Conservation (phyloP, 2,113 vertebrate species). For the Aythya baeri region DNA sequence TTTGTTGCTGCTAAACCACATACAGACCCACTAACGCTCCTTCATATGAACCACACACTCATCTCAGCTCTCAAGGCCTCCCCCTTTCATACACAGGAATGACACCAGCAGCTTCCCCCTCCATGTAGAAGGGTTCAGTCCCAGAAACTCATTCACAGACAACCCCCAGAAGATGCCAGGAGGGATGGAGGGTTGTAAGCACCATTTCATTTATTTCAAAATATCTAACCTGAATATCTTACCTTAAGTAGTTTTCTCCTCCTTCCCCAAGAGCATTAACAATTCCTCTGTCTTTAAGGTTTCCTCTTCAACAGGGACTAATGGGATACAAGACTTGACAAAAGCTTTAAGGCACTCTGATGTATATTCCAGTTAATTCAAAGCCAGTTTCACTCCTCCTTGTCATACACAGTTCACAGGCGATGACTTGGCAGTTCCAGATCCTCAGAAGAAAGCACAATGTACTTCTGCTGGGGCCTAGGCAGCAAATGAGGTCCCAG, state of each 20-base stretch:
- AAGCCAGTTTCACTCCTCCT: background rate
- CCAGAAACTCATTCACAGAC: background rate
- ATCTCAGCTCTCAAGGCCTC: background rate
- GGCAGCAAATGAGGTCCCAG: background rate
- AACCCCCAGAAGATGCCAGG: background rate
- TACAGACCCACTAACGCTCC: background rate
- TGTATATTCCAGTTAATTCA: background rate
- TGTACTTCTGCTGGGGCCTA: background rate
- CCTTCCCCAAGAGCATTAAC: background rate
- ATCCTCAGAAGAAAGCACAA: background rate
- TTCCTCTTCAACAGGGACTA: background rate
- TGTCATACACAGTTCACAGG: background rate
- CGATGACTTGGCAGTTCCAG: background rate
- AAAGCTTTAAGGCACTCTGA: background rate
- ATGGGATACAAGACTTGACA: background rate
- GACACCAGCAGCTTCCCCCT: background rate
- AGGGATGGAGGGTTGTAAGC: background rate
- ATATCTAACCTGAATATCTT: background rate
- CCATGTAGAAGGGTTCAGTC: background rate
- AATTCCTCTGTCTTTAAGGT: background rate
- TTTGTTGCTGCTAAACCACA: fast-evolving
- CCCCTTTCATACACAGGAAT: background rate
- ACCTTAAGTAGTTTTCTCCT: background rate
- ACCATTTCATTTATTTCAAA: background rate
- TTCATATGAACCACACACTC: fast-evolving